Evolutionary conservation across 2,888 invertebrate genomes (phyloP), one percentile per base, ranked within the genome.

Genomic region (Lampropteryx suffumata): DNA sequence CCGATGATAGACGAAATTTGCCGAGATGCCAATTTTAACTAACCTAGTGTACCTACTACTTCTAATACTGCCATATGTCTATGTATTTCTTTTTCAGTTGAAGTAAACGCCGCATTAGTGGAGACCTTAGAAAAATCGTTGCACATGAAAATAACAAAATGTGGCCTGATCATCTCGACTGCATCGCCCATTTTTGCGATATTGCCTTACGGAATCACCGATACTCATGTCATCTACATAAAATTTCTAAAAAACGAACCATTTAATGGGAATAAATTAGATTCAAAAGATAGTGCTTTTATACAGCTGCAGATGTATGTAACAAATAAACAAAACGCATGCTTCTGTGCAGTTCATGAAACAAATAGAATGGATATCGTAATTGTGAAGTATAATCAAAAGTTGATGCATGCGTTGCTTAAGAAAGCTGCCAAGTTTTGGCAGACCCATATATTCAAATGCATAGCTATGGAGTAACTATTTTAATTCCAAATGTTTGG

Each of bases 251-350:
- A 13, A 9, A 9, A 13, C n/a, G 9, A 10, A 6, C 7, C 1
- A 4, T 14, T 21, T 10, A 6, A 1, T 17, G 39, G 4, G 1
- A 10, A 17, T 3, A 39, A 10, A 0, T 10, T 39, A 8, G 14
- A 28, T 0, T 8, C 14, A 6, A 29, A 29, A 6, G 10, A 29
- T 8, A 29, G 7, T 1, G 29, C 39, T 1, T 11, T 28, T 11
- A 29, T 39, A 29, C 39, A 39, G 10, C 11, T 39, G 2, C 39
- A 39, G 10, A 39, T 39, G 39, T 29, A 9, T 29, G 10, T 39
- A 39, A 10, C 39, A 1, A 29, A 39, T 8, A 39, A 21, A 17
- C 3, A 39, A 12, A n/a, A 3, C 11, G 39, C 17, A 7, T 39
- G 39, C n/a, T 29, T 29, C 17, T 39, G 39, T 29, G 11, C 8